Evolutionary conservation across 2,888 invertebrate species (phyloP), one percentile per base, ranked within the genome.

Genomic region (Ceramica pisi): DNA sequence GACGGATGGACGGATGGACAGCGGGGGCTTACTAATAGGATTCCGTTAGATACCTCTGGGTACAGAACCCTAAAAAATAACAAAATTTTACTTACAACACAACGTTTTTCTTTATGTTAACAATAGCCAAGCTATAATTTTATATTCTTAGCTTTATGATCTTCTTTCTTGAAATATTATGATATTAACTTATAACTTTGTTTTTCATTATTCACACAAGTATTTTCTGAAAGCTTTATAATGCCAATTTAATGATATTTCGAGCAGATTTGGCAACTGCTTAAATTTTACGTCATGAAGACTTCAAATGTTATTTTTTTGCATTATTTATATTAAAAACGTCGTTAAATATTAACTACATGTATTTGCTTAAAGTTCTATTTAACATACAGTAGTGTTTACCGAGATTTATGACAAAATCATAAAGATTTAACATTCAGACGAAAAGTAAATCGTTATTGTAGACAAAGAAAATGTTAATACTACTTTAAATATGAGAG

Each of bases 401-500:
- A 61, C 48, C n/a, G 6, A 64, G 60, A 61, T 66, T 69, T 71
- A 60, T 38, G 53, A 50, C 14, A 56, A 59, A 71, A 55, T 31
- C 21, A 44, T 59, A 66, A 79, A 73, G 50, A 67, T 67, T 73
- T 46, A 56, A 71, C 48, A 48, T 38, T 56, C 64, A 72, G 67
- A 80, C 73, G 44, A 61, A 60, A 31, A 9, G 41, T n/a, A 74
- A 80, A 68, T 60, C 69, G n/a, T 70, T 56, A n/a, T 62, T 67
- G 64, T 38, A 65, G 46, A 82, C 77, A 80, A 73, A 69, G 71
- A 69, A 67, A 79, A 66, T 67, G 71, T 50, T 80, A 80, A 82
- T 67, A 51, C 78, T 65, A 72, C 67, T 57, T 71, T 76, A 82
- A 71, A 86, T 66, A 82, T 16, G 57, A 55, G 10, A 78, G 76